Percentiles rank a stretch among this genome's conserved stretches.
Evolutionary conservation across 1,140 invertebrate genomes (phyloP).

Genomic region (Bathynomus jamesi): DNA sequence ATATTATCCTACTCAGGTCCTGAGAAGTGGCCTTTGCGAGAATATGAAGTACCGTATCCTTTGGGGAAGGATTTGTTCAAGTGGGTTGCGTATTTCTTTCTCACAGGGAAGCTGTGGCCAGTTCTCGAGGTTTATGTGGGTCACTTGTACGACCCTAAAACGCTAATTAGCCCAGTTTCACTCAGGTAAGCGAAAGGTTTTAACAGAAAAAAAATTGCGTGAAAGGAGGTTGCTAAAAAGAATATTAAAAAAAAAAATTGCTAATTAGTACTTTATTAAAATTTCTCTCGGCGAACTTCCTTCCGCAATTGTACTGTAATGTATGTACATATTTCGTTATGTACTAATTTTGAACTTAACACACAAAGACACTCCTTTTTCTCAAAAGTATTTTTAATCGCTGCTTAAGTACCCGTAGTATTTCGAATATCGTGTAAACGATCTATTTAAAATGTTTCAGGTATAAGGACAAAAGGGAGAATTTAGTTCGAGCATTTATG

Average conservation of each 20-base stretch:
- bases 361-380: background rate
- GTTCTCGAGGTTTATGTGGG: background rate
- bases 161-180: background rate
- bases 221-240: too few species aligned
- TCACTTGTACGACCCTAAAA: background rate
- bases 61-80: background rate
- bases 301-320: background rate
- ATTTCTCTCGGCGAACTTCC: background rate
- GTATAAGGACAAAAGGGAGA: background rate
- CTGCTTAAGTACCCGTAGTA: background rate
- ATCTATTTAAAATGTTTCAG: background rate
- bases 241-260: too few species aligned
- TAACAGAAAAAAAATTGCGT: too few species aligned
- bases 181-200: background rate
- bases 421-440: background rate
- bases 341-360: background rate
- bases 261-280: background rate
- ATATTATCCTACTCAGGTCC: too few species aligned
- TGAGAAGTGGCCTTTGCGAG: background rate
- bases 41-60: background rate
- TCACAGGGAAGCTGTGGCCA: background rate
- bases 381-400: background rate
- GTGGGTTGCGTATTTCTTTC: background rate
- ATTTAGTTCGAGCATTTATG: background rate
- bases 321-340: background rate